A percentile compares a stretch with the other conserved stretches of the same genome.
These are phyloP conservation scores for Aphis craccivora DNA, from an alignment of 1,140 invertebrate genomes.

Conservation along the genomic window DNA sequence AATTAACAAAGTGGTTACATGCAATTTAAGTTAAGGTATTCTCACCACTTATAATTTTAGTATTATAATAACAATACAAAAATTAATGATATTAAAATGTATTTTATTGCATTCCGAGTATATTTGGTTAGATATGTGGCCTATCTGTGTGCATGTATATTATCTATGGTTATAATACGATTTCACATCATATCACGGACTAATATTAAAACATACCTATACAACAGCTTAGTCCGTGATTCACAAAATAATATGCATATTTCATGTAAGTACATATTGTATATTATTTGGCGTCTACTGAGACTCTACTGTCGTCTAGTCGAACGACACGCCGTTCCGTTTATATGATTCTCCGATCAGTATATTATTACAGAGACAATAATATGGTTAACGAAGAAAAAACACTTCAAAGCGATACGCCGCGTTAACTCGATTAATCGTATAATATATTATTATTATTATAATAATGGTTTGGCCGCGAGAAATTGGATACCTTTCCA, in stretches of 20 bases:
- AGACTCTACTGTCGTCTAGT: neutral
- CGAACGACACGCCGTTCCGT: neutral
- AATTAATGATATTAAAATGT: too few species aligned
- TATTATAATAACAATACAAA: too few species aligned
- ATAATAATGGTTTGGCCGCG: neutral
- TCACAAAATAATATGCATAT: neutral
- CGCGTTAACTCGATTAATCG: constrained; percentile 1
- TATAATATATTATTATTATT: neutral
- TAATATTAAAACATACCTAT: too few species aligned
- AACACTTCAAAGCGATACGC: constrained; percentile 2
- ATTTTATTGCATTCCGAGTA: too few species aligned
- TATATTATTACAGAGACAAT: neutral
- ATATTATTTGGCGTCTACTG: neutral
- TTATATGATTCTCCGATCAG: neutral
- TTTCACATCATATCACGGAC: neutral
- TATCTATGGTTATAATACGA: neutral
- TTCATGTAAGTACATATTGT: neutral
- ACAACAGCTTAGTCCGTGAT: too few species aligned
- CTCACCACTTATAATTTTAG: too few species aligned
- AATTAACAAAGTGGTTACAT: too few species aligned
- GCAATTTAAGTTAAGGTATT: too few species aligned
- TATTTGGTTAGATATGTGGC: too few species aligned
- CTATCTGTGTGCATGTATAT: too few species aligned
- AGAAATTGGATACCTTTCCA: neutral
- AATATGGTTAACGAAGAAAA: neutral